phyloP scores from a whole-genome alignment of 2,797 vertebrate species.

The Cossypha dichroa region DNA sequence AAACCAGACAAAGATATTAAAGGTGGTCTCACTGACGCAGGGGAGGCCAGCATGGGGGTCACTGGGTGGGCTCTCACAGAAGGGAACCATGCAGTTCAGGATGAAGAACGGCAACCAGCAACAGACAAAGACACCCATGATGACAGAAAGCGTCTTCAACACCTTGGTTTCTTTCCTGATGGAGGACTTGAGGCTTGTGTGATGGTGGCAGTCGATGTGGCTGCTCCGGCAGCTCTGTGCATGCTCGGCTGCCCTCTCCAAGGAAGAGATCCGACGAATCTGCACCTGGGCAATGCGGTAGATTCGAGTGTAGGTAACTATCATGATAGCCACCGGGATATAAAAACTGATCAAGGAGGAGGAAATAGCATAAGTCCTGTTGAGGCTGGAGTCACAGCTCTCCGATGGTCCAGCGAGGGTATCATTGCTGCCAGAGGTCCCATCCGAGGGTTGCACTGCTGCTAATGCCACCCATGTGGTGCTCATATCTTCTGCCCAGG shows the following conservation, averaged over 20 bases:
- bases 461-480: constrained; percentile 45
- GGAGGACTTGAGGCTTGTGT: constrained; percentile 83
- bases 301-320: constrained; percentile 93
- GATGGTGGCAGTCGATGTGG: constrained; percentile 77
- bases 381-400: constrained; percentile 93
- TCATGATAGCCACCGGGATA: constrained; percentile 94
- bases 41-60: constrained; percentile 79
- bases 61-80: constrained; percentile 80
- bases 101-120: constrained; percentile 97
- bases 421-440: background rate
- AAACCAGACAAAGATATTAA: constrained; percentile 95
- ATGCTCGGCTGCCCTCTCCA: constrained; percentile 91
- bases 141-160: constrained; percentile 91
- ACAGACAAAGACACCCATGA: constrained; percentile 96
- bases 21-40: constrained; percentile 93
- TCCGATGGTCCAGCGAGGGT: background rate
- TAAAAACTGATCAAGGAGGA: constrained; percentile 97
- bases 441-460: constrained; percentile 28
- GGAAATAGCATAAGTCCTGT: constrained; percentile 91
- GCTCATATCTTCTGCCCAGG: constrained; percentile 48
- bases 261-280: constrained; percentile 87
- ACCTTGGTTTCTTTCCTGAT: constrained; percentile 93
- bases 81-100: constrained; percentile 93
- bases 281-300: constrained; percentile 93
- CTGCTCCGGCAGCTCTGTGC: constrained; percentile 87